Percentiles rank a stretch among this genome's conserved stretches.
Evolutionary conservation across 2,113 vertebrate species (phyloP).

Genomic region (Boulengeromyrus knoepffleri): DNA sequence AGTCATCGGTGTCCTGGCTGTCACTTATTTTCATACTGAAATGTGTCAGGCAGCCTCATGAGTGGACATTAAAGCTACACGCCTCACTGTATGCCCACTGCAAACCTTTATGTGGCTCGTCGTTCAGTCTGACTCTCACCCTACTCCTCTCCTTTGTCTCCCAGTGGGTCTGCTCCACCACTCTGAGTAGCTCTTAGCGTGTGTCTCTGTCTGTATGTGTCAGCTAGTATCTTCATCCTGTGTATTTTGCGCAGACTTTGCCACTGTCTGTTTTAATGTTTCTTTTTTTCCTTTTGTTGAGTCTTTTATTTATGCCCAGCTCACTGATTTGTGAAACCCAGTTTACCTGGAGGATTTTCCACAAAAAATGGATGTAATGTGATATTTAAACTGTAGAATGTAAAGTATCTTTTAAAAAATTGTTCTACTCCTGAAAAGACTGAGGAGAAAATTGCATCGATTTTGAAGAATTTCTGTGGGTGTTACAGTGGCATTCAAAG

Average conservation of each 20-base stretch:
- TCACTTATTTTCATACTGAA: background rate
- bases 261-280: background rate
- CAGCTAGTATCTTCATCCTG: background rate
- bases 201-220: background rate
- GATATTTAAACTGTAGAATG: background rate
- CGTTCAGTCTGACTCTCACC: background rate
- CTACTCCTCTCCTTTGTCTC: background rate
- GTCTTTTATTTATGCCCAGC: background rate
- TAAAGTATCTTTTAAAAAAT: background rate
- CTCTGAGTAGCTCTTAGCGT: background rate
- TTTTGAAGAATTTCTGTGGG: background rate
- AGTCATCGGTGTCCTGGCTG: constrained; percentile 6
- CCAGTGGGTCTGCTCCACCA: background rate
- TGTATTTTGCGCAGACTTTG: background rate
- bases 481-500: background rate
- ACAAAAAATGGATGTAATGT: background rate
- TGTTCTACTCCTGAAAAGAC: background rate
- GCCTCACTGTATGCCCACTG: background rate
- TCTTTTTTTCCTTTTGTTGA: background rate
- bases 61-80: background rate
- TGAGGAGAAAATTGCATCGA: background rate
- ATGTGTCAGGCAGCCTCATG: background rate
- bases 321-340: background rate
- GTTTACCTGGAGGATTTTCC: background rate
- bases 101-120: background rate